These are phyloP conservation scores for Microctenopoma lineatum DNA, from an alignment of 2,797 vertebrate genomes.

Conservation along the genomic window DNA sequence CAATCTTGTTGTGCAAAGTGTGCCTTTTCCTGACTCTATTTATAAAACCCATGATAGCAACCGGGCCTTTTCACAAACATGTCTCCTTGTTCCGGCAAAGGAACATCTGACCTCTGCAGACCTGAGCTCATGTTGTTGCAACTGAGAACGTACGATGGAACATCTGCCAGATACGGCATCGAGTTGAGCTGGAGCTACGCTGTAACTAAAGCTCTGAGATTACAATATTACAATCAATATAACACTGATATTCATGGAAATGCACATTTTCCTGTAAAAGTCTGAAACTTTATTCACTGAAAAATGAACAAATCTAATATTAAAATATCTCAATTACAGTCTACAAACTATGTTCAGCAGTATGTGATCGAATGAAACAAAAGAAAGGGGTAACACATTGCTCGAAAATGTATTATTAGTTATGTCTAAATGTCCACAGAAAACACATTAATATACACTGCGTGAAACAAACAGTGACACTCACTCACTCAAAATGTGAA, in stretches of 20 bases:
- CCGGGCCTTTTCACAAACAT: neutral
- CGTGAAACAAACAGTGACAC: neutral
- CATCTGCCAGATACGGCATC: slow-evolving; percentile 5
- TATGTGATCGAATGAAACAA: too few relatives aligned
- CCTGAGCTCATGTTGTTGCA: too few relatives aligned
- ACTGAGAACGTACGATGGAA: slow-evolving; percentile 13
- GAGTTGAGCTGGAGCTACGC: neutral
- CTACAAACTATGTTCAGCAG: too few relatives aligned
- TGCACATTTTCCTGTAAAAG: too few relatives aligned
- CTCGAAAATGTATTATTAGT: too few relatives aligned
- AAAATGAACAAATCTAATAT: neutral
- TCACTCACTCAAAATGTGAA: neutral
- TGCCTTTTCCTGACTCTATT: neutral
- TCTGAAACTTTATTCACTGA: neutral
- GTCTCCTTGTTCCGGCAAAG: slow-evolving; percentile 4
- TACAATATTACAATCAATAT: too few relatives aligned
- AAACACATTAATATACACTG: too few relatives aligned
- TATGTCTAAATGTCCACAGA: too few relatives aligned
- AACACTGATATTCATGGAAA: too few relatives aligned
- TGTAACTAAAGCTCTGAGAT: neutral
- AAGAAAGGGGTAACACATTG: too few relatives aligned
- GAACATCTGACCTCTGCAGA: slow-evolving; percentile 15
- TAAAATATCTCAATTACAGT: too few relatives aligned
- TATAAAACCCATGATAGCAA: neutral
- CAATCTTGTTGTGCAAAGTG: neutral